Evolutionary conservation across 2,888 invertebrate genomes (phyloP), one percentile per base, ranked within the genome.

Genomic region (Heliconius ethilla): DNA sequence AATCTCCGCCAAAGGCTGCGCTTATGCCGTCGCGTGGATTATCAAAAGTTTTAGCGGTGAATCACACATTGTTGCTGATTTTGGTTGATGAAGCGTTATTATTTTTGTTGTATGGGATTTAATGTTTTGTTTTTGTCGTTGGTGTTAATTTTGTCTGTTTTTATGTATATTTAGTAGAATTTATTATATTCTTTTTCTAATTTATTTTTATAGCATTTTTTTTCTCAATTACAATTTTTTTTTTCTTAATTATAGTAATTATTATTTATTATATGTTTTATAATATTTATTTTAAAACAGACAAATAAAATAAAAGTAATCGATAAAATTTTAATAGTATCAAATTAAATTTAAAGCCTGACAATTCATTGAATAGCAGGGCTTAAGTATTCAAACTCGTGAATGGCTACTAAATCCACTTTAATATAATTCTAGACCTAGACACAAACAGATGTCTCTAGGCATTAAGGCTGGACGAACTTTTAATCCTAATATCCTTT

Each of bases 401-500:
- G 82, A 82, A 84, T 83, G 80, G 80, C 79, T 79, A 82, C 79
- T 69, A 81, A 82, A 82, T 82, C 81, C 80, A 80, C 81, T 81
- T 80, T 81, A 82, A 83, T 82, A 83, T 83, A 83, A 86, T 84
- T 85, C 84, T 80, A 83, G 81, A 82, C 84, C 84, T 83, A 83
- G 81, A 79, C 82, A 79, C 83, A 86, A 85, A 85, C 84, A 83
- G 84, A 86, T 86, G 86, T 86, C 88, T 86, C 84, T 82, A 83
- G 84, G 88, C 86, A 88, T 89, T 88, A 90, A 86, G 87, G 83
- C 86, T 83, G 82, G 87, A 80, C 85, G 84, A 92, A 93, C 91
- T 93, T 92, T 91, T 91, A 92, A 93, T 92, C 92, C 86, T 88
- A 89, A 91, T 90, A 91, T 90, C 90, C 91, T 89, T 88, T 89